Percentiles rank a stretch among this genome's conserved stretches.
Conservation (phyloP, 2,888 invertebrate species). For the Drosophila monieri region DNA sequence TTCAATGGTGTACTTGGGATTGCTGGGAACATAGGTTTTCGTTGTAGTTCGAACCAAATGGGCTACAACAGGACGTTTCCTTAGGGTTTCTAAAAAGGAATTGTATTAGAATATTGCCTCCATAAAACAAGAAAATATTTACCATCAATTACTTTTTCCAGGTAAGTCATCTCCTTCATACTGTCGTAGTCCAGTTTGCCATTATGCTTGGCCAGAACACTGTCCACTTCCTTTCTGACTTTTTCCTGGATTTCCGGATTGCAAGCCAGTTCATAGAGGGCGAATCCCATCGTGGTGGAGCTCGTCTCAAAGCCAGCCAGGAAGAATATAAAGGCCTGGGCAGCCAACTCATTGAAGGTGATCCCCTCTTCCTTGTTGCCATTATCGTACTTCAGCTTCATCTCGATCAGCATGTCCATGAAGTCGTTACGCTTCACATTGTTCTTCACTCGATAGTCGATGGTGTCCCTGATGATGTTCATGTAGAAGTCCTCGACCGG, state of each 20-base stretch:
- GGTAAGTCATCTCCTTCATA: conserved; percentile 84
- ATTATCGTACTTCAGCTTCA: conserved; percentile 54
- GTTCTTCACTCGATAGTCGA: conserved; percentile 64
- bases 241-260: conserved; percentile 84
- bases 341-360: conserved; percentile 77
- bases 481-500: conserved; percentile 84
- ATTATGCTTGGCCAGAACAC: conserved; percentile 69
- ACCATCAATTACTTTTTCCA: conserved; percentile 84
- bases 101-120: neutral
- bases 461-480: conserved; percentile 61
- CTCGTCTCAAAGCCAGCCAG: conserved; percentile 86
- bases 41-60: conserved; percentile 50
- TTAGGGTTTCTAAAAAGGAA: conserved; percentile 84
- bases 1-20: conserved; percentile 84
- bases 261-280: conserved; percentile 84
- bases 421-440: conserved; percentile 85
- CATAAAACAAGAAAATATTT: no score
- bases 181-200: conserved; percentile 84
- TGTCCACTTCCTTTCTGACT: conserved; percentile 83
- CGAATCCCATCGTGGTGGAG: conserved; percentile 84
- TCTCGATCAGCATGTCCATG: conserved; percentile 84
- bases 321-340: conserved; percentile 86
- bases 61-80: conserved; percentile 85
- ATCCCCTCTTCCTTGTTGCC: conserved; percentile 68
- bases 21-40: conserved; percentile 35